These are phyloP conservation scores for Nannospalax galili DNA, from an alignment of 2,113 vertebrate species.

Conservation along the genomic window DNA sequence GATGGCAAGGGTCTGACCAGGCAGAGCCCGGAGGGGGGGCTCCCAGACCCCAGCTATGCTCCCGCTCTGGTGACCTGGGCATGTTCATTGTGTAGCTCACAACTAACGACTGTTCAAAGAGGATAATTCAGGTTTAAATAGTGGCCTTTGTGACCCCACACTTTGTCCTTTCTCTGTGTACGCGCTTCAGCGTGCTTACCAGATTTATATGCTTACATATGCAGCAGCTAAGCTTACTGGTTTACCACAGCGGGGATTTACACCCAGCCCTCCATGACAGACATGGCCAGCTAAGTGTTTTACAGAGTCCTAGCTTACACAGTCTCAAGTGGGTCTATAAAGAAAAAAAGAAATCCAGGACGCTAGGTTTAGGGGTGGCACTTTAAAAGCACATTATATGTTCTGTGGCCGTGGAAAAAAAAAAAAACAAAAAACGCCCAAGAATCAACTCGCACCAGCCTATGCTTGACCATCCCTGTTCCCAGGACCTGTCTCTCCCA, in stretches of 20 bases:
- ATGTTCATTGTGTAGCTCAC: background rate
- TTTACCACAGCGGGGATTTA: background rate
- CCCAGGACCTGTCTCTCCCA: background rate
- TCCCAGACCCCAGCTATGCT: background rate
- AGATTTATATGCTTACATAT: background rate
- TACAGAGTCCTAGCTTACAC: background rate
- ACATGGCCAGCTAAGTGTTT: background rate
- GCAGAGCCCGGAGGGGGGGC: background rate
- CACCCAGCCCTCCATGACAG: background rate
- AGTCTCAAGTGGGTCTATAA: background rate
- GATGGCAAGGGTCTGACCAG: background rate
- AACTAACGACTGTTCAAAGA: background rate
- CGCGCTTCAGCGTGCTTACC: background rate
- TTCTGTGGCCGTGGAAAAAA: background rate
- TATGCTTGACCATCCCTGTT: background rate
- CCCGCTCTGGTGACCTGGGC: no score
- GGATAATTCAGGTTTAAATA: background rate
- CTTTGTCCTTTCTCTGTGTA: accelerated
- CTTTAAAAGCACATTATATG: constrained; percentile 12
- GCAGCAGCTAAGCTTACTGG: accelerated
- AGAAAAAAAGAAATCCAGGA: background rate
- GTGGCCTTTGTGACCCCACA: background rate
- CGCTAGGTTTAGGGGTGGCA: background rate
- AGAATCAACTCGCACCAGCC: background rate
- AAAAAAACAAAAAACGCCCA: no score